Conservation (phyloP, 2,113 vertebrate species). For the Ammospiza nelsoni region DNA sequence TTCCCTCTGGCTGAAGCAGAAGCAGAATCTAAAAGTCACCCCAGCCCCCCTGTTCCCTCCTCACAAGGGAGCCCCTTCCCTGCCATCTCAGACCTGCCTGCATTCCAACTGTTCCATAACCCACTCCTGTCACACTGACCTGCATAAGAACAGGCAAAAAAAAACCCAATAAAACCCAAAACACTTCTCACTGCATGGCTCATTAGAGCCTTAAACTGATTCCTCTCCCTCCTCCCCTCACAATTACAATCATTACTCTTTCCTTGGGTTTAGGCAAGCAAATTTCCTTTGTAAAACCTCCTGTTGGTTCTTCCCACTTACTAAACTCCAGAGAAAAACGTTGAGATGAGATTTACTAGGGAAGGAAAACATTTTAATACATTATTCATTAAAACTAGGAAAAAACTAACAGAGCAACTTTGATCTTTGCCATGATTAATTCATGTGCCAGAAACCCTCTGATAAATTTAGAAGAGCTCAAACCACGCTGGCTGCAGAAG, state of each 20-base stretch:
- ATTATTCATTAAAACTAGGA: slow-evolving; percentile 52
- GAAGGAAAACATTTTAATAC: slow-evolving; percentile 23
- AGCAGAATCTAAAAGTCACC: not conserved
- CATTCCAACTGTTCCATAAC: not conserved
- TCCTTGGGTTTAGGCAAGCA: not conserved
- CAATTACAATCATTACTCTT: not conserved
- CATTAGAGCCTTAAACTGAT: not conserved
- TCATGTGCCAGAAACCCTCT: not conserved
- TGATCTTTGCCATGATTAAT: slow-evolving; percentile 15
- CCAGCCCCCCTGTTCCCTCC: not conserved
- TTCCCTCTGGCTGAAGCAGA: not conserved
- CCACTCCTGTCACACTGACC: not conserved
- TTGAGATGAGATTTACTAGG: slow-evolving; percentile 11
- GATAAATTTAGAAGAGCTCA: not conserved
- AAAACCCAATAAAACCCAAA: no score
- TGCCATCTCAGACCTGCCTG: not conserved
- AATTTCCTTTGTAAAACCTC: slow-evolving; percentile 35
- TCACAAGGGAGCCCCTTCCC: not conserved
- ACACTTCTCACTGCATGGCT: not conserved
- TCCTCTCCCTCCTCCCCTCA: not conserved
- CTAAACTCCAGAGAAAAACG: not conserved
- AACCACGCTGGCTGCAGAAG: not conserved
- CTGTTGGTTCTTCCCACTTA: slow-evolving; percentile 2
- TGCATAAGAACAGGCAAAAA: not conserved
- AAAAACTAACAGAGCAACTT: slow-evolving; percentile 46